These are phyloP conservation scores for Panzeria rudis DNA, from an alignment of 2,888 invertebrate species.

Conservation along the genomic window DNA sequence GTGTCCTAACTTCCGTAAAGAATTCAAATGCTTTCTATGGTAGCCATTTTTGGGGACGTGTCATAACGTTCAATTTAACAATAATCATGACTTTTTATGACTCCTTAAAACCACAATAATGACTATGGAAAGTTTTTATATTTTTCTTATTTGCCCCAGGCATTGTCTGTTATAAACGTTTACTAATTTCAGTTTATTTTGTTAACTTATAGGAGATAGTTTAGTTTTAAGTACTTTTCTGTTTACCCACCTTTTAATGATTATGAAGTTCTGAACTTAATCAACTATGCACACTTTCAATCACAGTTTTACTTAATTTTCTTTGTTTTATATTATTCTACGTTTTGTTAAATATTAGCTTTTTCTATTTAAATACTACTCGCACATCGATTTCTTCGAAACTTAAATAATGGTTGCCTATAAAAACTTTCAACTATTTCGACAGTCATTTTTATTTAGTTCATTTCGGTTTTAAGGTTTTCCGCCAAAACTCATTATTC, in stretches of 20 bases:
- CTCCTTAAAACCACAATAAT: neutral
- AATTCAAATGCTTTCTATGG: too few relatives aligned
- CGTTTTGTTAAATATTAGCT: neutral
- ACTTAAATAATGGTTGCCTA: neutral
- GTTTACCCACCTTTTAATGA: neutral
- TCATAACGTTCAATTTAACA: neutral
- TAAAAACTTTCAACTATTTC: constrained; percentile 26
- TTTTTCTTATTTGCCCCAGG: neutral
- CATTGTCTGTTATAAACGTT: neutral
- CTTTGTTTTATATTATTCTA: neutral
- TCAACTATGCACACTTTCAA: constrained; percentile 11
- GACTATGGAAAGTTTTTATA: neutral
- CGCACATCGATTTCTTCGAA: constrained; percentile 21
- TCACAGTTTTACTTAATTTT: constrained; percentile 26
- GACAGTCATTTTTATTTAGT: constrained; percentile 13
- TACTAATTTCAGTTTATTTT: neutral
- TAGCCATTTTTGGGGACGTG: too few relatives aligned
- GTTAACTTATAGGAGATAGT: neutral
- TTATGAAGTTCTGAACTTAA: neutral
- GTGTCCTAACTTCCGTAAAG: too few relatives aligned
- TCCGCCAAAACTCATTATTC: constrained; percentile 16
- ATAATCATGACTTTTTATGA: neutral
- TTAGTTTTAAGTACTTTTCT: neutral
- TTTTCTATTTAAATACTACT: constrained; percentile 27
- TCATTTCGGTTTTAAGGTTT: constrained; percentile 19